Base-by-base conservation (phyloP, 2,113 vertebrate genomes). In the Osmerus eperlanus region DNA sequence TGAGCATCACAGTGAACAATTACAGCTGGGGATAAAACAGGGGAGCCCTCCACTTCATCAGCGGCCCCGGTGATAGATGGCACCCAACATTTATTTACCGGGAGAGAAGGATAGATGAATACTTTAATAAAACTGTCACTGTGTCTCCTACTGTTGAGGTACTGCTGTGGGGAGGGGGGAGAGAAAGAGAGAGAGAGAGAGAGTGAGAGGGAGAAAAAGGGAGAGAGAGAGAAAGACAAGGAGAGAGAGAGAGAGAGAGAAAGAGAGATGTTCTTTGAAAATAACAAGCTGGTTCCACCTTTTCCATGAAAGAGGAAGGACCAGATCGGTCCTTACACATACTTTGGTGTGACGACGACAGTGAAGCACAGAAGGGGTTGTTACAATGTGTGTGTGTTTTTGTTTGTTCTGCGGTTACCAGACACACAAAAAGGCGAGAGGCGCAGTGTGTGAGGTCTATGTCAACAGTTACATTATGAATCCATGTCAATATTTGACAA, bases 1-100 rank as follows among this genome's bases (percentile, higher is more conserved):
- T 86, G 81, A 79, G 79, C 84, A 81, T 88, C 88, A 89, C 86
- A 71, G 86, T 90, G 88, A 90, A 87, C 89, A 91, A 91, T 92
- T 87, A 90, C 85, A 70, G 76, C 75, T 79, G 84, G 41, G 41
- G 85, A 89, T 86, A 84, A 89, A 89, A 88, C 36, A 25, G 82
- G 83, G 68, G 21, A 36, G 78, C 65, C 78, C 3, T 11, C 85
- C 82, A 54, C 81, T 86, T 85, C 85, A 87, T 87, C 80, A 76
- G 83, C 70, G 61, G 75, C 55, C 72, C 68, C 76, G 18, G 18
- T 88, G 87, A 92, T 88, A 73, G 78, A 90, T 90, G 78, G 77
- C 70, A 62, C 72, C 70, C 75, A 75, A 84, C 82, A 85, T 88
- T 89, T 87, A 88, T 90, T 90, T 84, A 86, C 72, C 74, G 60